Conservation (phyloP, 2,797 vertebrate genomes). For the Acropternis orthonyx region DNA sequence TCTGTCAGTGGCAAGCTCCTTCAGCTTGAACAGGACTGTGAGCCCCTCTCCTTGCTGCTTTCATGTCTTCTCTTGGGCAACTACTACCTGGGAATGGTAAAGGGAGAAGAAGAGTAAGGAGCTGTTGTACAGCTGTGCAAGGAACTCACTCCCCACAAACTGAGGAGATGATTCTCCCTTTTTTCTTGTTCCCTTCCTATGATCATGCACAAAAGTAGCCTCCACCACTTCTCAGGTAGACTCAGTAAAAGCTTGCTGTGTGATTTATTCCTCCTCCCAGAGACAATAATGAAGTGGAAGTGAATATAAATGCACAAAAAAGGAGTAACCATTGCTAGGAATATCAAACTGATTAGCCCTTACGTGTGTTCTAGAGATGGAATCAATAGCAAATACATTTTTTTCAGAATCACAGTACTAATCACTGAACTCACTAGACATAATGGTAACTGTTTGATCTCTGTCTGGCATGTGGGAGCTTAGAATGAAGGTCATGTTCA, state of each 20-base stretch:
- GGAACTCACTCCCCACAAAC: background rate
- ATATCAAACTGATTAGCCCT: background rate
- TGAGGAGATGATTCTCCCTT: background rate
- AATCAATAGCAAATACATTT: background rate
- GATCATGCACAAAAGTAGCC: background rate
- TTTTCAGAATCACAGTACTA: background rate
- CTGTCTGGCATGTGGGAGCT: background rate
- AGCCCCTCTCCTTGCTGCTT: background rate
- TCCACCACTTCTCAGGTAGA: background rate
- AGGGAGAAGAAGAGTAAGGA: background rate
- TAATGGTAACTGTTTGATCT: background rate
- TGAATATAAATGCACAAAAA: background rate
- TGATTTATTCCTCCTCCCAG: background rate
- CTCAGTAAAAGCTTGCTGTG: background rate
- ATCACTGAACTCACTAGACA: background rate
- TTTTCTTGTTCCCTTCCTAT: background rate
- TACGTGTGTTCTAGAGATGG: background rate
- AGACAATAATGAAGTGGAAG: background rate
- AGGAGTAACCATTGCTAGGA: background rate
- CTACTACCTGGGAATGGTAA: background rate
- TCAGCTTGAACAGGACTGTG: background rate
- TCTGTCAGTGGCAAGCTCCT: background rate
- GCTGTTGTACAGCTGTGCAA: background rate
- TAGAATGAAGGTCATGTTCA: constrained; percentile 47
- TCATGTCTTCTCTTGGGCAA: background rate